Evolutionary conservation across 2,113 vertebrate genomes (phyloP).

Genomic region (Micronycteris hirsuta): DNA sequence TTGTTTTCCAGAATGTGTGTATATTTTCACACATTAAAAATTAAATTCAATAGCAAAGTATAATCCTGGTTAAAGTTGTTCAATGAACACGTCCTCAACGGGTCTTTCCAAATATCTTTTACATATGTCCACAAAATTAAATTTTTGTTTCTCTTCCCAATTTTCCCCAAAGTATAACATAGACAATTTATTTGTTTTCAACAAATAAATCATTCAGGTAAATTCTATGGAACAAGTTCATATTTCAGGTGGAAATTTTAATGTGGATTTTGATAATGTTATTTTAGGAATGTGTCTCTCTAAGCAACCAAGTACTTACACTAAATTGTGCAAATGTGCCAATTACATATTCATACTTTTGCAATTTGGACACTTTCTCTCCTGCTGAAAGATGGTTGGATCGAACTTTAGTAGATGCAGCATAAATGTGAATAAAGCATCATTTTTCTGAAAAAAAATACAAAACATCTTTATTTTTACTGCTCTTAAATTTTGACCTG

Average conservation of each 20-base stretch:
- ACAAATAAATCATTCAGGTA: slow-evolving; percentile 14
- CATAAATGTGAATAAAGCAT: slow-evolving; percentile 49
- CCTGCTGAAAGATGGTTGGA: slow-evolving; percentile 47
- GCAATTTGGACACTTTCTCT: slow-evolving; percentile 67
- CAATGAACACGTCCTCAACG: neutral
- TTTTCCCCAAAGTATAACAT: neutral
- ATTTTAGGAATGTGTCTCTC: slow-evolving; percentile 59
- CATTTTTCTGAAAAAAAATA: slow-evolving; percentile 59
- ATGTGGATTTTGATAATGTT: slow-evolving; percentile 29
- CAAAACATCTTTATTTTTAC: slow-evolving; percentile 55
- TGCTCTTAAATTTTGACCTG: slow-evolving; percentile 49
- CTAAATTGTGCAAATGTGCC: slow-evolving; percentile 69
- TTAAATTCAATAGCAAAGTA: neutral
- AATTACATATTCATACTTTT: slow-evolving; percentile 58
- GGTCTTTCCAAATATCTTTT: slow-evolving; percentile 14
- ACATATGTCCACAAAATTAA: slow-evolving; percentile 10
- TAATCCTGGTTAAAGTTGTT: slow-evolving; percentile 14
- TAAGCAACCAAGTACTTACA: slow-evolving; percentile 64
- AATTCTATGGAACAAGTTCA: slow-evolving; percentile 48
- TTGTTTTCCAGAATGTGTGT: slow-evolving; percentile 5
- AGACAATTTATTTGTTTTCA: neutral
- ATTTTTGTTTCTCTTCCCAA: neutral
- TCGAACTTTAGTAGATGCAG: neutral
- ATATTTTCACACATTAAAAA: slow-evolving; percentile 17
- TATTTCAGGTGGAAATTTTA: slow-evolving; percentile 15